A percentile compares a stretch with the other conserved stretches of the same genome.
phyloP scores from a whole-genome alignment of 2,797 vertebrate genomes.

The Microctenopoma steveboyesi region DNA sequence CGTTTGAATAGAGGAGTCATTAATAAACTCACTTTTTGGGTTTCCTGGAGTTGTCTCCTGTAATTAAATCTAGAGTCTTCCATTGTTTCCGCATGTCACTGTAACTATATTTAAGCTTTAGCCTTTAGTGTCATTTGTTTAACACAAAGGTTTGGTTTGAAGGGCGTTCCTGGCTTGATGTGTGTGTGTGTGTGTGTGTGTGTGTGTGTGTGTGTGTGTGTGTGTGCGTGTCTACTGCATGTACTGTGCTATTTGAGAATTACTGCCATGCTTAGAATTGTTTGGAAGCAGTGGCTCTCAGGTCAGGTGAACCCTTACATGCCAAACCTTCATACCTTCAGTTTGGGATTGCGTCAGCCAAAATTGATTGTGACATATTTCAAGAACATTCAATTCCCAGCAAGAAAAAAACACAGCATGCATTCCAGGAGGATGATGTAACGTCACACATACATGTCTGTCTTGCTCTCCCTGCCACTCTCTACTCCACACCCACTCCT shows the following conservation, averaged over 20 bases:
- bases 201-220: not conserved
- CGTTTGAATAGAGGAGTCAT: not conserved
- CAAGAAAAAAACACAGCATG: not conserved
- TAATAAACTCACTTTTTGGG: conserved; percentile 6
- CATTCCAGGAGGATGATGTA: conserved; percentile 45
- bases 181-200: not conserved
- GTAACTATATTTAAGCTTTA: not conserved
- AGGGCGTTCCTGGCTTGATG: conserved; percentile 18
- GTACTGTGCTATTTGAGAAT: not conserved
- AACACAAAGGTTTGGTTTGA: not conserved
- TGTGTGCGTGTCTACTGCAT: conserved; percentile 13
- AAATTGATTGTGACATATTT: conserved; percentile 12
- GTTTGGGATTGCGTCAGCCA: not conserved
- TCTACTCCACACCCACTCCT: not conserved
- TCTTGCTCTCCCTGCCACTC: conserved; percentile 14
- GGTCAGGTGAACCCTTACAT: not conserved
- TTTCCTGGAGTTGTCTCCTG: conserved; percentile 16
- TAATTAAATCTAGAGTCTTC: conserved; percentile 15
- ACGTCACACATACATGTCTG: conserved; percentile 4
- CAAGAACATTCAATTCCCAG: conserved; percentile 31
- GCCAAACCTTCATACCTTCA: conserved; percentile 11
- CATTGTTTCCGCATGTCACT: conserved; percentile 23
- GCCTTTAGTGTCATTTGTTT: conserved; percentile 12
- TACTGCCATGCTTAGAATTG: conserved; percentile 7
- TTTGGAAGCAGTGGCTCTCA: not conserved